phyloP scores from a whole-genome alignment of 2,113 vertebrate genomes.

The Hirundichthys speculiger region DNA sequence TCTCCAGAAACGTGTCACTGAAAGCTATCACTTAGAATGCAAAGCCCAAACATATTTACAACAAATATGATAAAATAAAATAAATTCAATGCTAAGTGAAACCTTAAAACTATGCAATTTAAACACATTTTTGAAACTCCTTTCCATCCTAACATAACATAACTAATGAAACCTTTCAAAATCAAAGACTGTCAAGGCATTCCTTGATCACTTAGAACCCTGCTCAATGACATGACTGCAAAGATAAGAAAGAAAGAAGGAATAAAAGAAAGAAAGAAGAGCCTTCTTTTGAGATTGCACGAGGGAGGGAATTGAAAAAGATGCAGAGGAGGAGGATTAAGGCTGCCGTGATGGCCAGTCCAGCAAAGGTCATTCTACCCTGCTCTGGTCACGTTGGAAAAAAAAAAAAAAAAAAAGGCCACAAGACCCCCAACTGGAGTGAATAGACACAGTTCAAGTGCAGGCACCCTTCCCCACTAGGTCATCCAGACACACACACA shows the following conservation, averaged over 20 bases:
- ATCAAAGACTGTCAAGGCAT: too few relatives aligned
- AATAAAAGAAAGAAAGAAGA: too few relatives aligned
- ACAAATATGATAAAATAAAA: conserved; percentile 9
- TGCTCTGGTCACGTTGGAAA: conserved; percentile 82
- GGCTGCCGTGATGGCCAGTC: conserved; percentile 82
- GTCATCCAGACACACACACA: conserved; percentile 25
- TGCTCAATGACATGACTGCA: too few relatives aligned
- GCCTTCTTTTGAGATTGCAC: too few relatives aligned
- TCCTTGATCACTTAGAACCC: too few relatives aligned
- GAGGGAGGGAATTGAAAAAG: too few relatives aligned
- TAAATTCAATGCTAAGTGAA: conserved; percentile 86
- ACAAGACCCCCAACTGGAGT: conserved; percentile 64
- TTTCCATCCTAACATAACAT: too few relatives aligned
- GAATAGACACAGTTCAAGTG: conserved; percentile 85
- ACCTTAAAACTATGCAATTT: neutral
- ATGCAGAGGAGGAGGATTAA: conserved; percentile 74
- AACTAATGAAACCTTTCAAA: too few relatives aligned
- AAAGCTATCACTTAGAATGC: too few relatives aligned
- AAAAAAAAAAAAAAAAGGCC: conserved; percentile 31
- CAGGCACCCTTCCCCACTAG: conserved; percentile 63
- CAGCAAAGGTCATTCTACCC: conserved; percentile 83
- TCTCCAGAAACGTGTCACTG: too few relatives aligned
- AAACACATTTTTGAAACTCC: too few relatives aligned
- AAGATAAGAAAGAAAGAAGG: conserved; percentile 58
- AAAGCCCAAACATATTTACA: too few relatives aligned